A percentile compares a stretch with the other conserved stretches of the same genome.
Conservation (phyloP, 2,888 invertebrate genomes). For the Melanchra persicariae region DNA sequence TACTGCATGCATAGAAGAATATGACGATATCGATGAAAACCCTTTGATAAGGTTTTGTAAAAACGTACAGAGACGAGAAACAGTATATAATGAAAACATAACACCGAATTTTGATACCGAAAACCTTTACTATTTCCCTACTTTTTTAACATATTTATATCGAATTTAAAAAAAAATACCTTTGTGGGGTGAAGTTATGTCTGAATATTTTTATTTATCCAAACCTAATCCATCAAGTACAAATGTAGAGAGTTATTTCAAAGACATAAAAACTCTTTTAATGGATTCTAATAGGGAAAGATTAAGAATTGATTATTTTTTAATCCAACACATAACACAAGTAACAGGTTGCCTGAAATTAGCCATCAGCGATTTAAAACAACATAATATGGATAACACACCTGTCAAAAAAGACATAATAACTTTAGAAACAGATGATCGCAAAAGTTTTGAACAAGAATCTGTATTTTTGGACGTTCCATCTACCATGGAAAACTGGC, state of each 20-base stretch:
- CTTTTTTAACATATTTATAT: conserved; percentile 14
- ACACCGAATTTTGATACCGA: conserved; percentile 1
- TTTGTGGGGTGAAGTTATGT: conserved; percentile 17
- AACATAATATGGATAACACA: conserved; percentile 13
- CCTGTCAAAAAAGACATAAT: conserved; percentile 10
- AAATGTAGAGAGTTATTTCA: conserved; percentile 27
- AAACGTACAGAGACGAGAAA: conserved; percentile 15
- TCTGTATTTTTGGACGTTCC: conserved; percentile 25
- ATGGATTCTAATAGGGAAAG: conserved; percentile 22
- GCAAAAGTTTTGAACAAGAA: conserved; percentile 20
- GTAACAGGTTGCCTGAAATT: conserved; percentile 15
- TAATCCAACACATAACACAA: conserved; percentile 8
- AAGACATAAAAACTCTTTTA: conserved; percentile 27
- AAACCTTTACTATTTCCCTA: conserved; percentile 22
- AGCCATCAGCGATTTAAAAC: conserved; percentile 12
- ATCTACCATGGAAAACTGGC: conserved; percentile 19
- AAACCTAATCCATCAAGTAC: conserved; percentile 27
- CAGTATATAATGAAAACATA: conserved; percentile 13
- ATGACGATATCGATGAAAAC: conserved; percentile 8
- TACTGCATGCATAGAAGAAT: conserved; percentile 7
- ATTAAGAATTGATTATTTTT: conserved; percentile 15
- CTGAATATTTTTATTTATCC: conserved; percentile 18
- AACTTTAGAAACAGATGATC: conserved; percentile 23
- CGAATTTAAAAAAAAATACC: conserved; percentile 18
- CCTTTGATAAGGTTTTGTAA: conserved; percentile 16